A percentile compares a stretch with the other conserved stretches of the same genome.
These are phyloP conservation scores for Struthidea cinerea DNA, from an alignment of 2,113 vertebrate genomes.

Conservation along the genomic window DNA sequence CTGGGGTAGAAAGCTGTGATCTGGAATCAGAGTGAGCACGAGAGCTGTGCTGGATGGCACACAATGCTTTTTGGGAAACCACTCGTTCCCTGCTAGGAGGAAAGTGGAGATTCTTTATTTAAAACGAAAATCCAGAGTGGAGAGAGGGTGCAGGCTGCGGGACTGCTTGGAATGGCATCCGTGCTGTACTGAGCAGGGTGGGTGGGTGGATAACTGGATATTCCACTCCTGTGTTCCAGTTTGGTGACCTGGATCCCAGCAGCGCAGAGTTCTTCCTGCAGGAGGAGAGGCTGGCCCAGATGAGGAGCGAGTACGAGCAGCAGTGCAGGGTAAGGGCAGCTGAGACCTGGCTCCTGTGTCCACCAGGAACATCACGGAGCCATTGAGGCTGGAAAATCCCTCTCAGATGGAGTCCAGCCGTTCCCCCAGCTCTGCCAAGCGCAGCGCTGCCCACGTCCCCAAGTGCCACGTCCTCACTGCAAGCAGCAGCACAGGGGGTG, in stretches of 20 bases:
- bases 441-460: background rate
- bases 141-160: background rate
- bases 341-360: fast-evolving
- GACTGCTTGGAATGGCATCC: background rate
- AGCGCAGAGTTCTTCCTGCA: conserved; percentile 87
- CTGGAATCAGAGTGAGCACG: background rate
- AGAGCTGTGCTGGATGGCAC: background rate
- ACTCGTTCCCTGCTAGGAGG: background rate
- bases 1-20: background rate
- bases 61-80: background rate
- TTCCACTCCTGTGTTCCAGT: conserved; percentile 68
- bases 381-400: background rate
- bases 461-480: background rate
- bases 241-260: conserved; percentile 87
- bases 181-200: background rate
- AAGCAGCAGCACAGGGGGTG: background rate
- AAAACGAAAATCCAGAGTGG: background rate
- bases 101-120: background rate
- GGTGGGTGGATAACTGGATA: background rate
- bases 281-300: conserved; percentile 85
- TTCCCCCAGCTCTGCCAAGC: background rate
- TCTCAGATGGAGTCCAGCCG: fast-evolving
- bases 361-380: background rate
- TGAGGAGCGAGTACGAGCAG: conserved; percentile 82
- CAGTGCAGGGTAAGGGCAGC: conserved; percentile 84